These are phyloP conservation scores for Porites lutea DNA, from an alignment of 64 coral and sea anemone species.

Conservation along the genomic window DNA sequence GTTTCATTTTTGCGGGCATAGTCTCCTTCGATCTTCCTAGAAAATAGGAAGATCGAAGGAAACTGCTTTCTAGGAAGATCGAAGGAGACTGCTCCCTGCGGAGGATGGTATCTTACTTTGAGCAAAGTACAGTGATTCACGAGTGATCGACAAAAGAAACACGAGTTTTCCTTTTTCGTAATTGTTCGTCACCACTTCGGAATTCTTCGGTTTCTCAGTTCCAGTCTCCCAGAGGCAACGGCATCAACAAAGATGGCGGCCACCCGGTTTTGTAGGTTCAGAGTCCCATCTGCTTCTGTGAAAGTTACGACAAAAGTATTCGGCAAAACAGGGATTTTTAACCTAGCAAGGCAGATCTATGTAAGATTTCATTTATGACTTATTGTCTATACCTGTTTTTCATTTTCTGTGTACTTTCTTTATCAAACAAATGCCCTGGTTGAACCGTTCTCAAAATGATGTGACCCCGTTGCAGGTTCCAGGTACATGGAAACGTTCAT, in stretches of 20 bases:
- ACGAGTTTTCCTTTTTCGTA: slow-evolving; percentile 5
- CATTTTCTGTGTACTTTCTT: no score
- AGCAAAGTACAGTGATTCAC: no score
- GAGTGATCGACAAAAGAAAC: no score
- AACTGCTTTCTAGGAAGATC: no score
- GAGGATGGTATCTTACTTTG: no score
- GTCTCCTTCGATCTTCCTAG: no score
- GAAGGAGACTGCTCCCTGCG: no score
- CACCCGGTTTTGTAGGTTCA: not conserved
- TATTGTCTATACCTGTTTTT: no score
- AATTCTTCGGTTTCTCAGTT: slow-evolving; percentile 1
- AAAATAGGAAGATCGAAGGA: no score
- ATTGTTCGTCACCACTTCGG: slow-evolving; percentile 17
- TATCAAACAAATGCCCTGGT: no score
- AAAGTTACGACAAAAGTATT: not conserved
- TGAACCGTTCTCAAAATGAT: not conserved
- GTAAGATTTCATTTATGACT: not conserved
- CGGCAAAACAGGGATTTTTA: not conserved
- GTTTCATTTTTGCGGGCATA: no score
- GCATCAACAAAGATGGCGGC: slow-evolving; percentile 37
- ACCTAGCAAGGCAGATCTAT: not conserved
- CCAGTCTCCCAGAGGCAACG: not conserved
- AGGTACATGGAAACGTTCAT: not conserved
- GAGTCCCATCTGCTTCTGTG: not conserved
- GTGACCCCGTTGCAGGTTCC: slow-evolving; percentile 7